Base-by-base conservation (phyloP, 2,888 invertebrate genomes). In the Monochamus alternatus region DNA sequence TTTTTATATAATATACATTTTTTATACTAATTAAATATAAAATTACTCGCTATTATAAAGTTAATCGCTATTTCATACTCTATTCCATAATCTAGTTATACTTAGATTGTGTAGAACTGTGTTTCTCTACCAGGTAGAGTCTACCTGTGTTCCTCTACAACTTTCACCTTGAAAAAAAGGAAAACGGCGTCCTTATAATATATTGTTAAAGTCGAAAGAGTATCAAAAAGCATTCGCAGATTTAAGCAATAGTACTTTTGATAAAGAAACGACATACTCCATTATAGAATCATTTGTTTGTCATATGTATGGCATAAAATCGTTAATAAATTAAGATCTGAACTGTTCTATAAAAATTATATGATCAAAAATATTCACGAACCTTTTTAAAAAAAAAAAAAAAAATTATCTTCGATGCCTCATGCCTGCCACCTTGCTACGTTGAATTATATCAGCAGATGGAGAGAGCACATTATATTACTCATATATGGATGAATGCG, bases 401-500 rank as follows among this genome's bases (percentile, higher is more conserved):
- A 74, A 68, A 60, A 73, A 73, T n/a, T n/a, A n/a, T n/a, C 60
- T 67, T 73, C 73, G 73, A 67, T 47, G 59, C 66, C 60, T 65
- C 65, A 55, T 70, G 62, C 62, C 62, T 70, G 51, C 70, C 62
- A 62, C 70, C 62, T 65, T 73, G 73, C 67, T 62, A 67, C 60
- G 67, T 67, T 8, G 64, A 74, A 68, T 68, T 74, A 68, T 58
- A 55, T 7, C 64, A 74, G 30, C 74, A 74, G 8, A 63, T 74
- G 63, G 55, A 55, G 10, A 68, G 43, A 62, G 43, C 74, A 22
- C 74, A 64, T 31, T 69, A 58, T 9, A 74, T 74, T 43, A 47
- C 74, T 63, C 47, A 74, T 55, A 69, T 74, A 69, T 74, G 69
- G 38, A 69, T 10, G 32, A 64, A 74, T 55, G 64, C 74, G 9